A percentile compares a stretch with the other conserved stretches of the same genome.
Conservation (phyloP, 2,797 vertebrate species). For the Galago senegalensis region DNA sequence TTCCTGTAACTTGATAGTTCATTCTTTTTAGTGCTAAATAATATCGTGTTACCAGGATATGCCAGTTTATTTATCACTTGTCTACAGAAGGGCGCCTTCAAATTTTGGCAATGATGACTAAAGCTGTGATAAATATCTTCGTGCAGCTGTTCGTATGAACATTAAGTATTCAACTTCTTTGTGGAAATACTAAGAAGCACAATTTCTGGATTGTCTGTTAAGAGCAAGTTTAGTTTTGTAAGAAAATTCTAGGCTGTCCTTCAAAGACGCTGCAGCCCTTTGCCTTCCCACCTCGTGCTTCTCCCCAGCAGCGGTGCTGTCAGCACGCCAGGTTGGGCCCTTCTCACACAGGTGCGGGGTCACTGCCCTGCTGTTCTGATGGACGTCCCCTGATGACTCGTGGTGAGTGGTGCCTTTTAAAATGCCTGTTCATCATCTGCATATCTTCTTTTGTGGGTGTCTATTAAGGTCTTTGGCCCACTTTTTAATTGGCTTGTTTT, state of each 20-base stretch:
- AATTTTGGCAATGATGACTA: neutral
- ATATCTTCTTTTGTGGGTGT: neutral
- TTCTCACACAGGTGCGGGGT: too few relatives aligned
- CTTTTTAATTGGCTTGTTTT: neutral
- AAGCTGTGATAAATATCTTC: neutral
- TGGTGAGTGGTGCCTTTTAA: neutral
- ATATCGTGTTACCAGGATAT: neutral
- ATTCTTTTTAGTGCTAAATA: neutral
- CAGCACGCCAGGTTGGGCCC: neutral
- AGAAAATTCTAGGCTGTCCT: neutral
- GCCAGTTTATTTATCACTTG: too few relatives aligned
- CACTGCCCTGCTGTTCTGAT: too few relatives aligned
- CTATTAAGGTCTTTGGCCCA: neutral
- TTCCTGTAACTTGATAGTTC: too few relatives aligned
- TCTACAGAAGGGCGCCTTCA: neutral
- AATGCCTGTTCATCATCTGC: neutral
- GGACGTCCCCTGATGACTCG: neutral
- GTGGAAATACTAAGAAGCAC: neutral
- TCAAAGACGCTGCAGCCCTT: neutral
- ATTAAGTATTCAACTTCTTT: neutral
- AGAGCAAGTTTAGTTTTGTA: neutral
- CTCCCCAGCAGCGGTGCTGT: neutral
- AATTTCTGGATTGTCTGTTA: neutral
- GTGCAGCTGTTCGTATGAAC: neutral
- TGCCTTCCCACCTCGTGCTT: neutral